These are phyloP conservation scores for Caenorhabditis imperialis DNA, from an alignment of 2,888 invertebrate species.

Conservation along the genomic window DNA sequence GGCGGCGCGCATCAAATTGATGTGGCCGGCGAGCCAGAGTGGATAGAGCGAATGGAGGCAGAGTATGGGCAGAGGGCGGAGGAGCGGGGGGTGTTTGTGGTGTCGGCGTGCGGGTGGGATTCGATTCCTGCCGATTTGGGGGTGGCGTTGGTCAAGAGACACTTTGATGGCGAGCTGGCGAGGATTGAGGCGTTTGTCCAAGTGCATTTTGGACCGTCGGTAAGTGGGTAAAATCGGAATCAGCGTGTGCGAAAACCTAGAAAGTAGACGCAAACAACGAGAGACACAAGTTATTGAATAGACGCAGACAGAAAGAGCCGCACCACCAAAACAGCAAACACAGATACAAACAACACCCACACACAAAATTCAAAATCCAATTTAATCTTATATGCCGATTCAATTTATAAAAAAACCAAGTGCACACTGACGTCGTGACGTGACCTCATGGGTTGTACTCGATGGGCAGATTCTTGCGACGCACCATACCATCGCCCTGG, in stretches of 20 bases:
- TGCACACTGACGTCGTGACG: too few relatives aligned
- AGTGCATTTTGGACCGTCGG: slow-evolving; percentile 76
- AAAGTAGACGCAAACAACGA: too few relatives aligned
- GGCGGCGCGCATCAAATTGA: slow-evolving; percentile 90
- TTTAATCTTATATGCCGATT: too few relatives aligned
- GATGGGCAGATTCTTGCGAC: slow-evolving; percentile 64
- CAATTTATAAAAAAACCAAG: too few relatives aligned
- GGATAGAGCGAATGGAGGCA: slow-evolving; percentile 88
- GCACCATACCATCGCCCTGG: slow-evolving; percentile 70
- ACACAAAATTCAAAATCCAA: too few relatives aligned
- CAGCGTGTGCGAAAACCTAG: too few relatives aligned
- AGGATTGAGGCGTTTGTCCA: slow-evolving; percentile 75
- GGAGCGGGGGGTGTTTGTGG: slow-evolving; percentile 84
- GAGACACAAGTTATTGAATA: too few relatives aligned
- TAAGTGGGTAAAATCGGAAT: background rate
- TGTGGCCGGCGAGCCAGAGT: slow-evolving; percentile 92
- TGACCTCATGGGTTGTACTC: slow-evolving; percentile 59
- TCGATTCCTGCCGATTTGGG: slow-evolving; percentile 91
- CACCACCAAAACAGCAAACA: too few relatives aligned
- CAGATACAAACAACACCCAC: too few relatives aligned
- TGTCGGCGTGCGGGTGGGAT: slow-evolving; percentile 84
- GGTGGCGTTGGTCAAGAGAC: slow-evolving; percentile 85
- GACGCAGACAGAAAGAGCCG: too few relatives aligned
- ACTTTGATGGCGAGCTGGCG: slow-evolving; percentile 83
- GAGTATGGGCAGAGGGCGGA: slow-evolving; percentile 83